Percentiles rank a stretch among this genome's conserved stretches.
Evolutionary conservation across 2,888 invertebrate genomes (phyloP).

Genomic region (Monochamus alternatus): DNA sequence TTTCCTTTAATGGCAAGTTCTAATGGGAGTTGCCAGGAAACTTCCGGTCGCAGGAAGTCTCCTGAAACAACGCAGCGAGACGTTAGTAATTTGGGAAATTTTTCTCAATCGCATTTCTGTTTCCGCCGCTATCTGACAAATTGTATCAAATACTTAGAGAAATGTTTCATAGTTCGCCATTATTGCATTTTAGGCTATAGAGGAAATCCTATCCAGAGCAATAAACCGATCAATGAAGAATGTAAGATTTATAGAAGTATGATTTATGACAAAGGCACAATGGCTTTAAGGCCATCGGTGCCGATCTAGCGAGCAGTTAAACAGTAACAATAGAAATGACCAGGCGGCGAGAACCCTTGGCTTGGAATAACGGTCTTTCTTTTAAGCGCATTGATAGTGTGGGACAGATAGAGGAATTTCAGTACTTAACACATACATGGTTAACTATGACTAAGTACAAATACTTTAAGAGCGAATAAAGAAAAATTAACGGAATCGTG

Average conservation of each 20-base stretch:
- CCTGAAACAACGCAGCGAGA: slow-evolving; percentile 25
- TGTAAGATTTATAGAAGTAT: slow-evolving; percentile 63
- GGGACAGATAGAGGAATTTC: no score
- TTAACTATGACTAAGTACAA: no score
- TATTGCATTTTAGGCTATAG: slow-evolving; percentile 58
- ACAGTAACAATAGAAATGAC: slow-evolving; percentile 30
- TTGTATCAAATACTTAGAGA: slow-evolving; percentile 58
- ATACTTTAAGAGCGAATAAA: no score
- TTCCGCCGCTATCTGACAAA: slow-evolving; percentile 49
- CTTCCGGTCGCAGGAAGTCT: not conserved
- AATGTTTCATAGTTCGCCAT: slow-evolving; percentile 55
- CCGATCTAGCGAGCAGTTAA: slow-evolving; percentile 34
- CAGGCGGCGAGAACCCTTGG: slow-evolving; percentile 2
- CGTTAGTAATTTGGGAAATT: slow-evolving; percentile 36
- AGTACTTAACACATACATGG: no score
- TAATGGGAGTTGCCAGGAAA: not conserved
- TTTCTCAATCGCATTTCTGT: slow-evolving; percentile 36
- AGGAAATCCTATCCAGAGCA: slow-evolving; percentile 33
- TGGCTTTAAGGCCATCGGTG: slow-evolving; percentile 47
- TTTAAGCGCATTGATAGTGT: not conserved
- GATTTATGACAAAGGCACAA: slow-evolving; percentile 61
- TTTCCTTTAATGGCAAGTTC: not conserved
- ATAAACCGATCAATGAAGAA: slow-evolving; percentile 48
- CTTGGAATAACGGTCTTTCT: slow-evolving; percentile 3
- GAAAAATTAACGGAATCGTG: no score